phyloP scores from a whole-genome alignment of 2,113 vertebrate species.

The Egretta garzetta region DNA sequence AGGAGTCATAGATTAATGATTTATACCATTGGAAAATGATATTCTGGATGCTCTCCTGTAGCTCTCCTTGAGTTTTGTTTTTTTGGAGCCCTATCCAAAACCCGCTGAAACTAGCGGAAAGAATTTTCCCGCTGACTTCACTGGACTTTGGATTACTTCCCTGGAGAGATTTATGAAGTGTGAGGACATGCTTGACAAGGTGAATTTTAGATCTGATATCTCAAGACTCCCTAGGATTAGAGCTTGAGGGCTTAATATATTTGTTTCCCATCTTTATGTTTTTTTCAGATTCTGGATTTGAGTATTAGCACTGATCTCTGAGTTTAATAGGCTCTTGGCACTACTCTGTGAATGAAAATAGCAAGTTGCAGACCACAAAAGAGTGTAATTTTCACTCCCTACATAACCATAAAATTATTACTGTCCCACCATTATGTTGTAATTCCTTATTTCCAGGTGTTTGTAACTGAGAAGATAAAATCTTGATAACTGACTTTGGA shows the following conservation, averaged over 20 bases:
- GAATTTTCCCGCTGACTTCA: background rate
- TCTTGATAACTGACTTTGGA: slow-evolving; percentile 48
- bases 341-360: background rate
- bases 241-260: background rate
- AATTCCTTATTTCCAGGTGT: slow-evolving; percentile 64
- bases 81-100: background rate
- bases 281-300: background rate
- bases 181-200: background rate
- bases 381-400: slow-evolving; percentile 9
- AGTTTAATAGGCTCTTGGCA: background rate
- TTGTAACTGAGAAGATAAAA: slow-evolving; percentile 58
- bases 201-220: slow-evolving; percentile 22
- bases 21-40: background rate
- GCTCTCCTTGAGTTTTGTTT: background rate
- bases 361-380: slow-evolving; percentile 8
- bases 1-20: slow-evolving; percentile 52
- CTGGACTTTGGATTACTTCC: slow-evolving; percentile 16
- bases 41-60: background rate
- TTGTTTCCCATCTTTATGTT: background rate
- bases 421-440: slow-evolving; percentile 43
- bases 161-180: background rate
- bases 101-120: background rate
- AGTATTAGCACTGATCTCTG: background rate
- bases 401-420: slow-evolving; percentile 28
- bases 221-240: background rate